phyloP scores from a whole-genome alignment of 2,113 vertebrate genomes.

The Tenebrosternarchus preto region DNA sequence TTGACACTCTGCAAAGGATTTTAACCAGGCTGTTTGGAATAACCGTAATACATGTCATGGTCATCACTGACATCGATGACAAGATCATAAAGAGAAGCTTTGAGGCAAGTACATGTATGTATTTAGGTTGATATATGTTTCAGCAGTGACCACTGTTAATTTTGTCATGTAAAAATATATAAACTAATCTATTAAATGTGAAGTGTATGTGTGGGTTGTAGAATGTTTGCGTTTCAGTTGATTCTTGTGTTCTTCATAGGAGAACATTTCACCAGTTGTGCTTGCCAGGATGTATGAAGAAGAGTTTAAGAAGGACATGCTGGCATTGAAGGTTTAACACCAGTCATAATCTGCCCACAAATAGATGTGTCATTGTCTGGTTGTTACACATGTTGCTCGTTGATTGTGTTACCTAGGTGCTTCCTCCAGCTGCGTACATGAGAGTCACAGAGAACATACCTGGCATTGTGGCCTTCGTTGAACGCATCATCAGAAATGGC shows the following conservation, averaged over 20 bases:
- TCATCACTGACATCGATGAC: conserved; percentile 94
- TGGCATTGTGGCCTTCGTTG: conserved; percentile 85
- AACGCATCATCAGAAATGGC: conserved; percentile 80
- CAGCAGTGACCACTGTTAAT: not conserved
- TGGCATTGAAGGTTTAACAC: conserved; percentile 81
- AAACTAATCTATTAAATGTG: no score
- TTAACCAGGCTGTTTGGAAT: conserved; percentile 83
- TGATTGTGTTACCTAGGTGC: conserved; percentile 73
- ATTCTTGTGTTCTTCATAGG: conserved; percentile 66
- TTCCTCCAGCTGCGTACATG: conserved; percentile 85
- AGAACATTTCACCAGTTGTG: conserved; percentile 77
- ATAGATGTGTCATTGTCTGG: not conserved
- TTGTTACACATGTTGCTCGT: not conserved
- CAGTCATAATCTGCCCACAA: not conserved
- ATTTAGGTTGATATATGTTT: not conserved
- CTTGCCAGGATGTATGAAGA: conserved; percentile 87
- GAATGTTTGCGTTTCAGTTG: not conserved
- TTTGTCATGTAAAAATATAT: no score
- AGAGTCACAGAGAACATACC: conserved; percentile 93
- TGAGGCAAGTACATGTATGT: conserved; percentile 75
- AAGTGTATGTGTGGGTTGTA: not conserved
- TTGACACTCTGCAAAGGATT: conserved; percentile 91
- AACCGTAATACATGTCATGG: conserved; percentile 89
- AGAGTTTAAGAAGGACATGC: conserved; percentile 93
- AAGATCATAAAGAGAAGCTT: conserved; percentile 87